Evolutionary conservation across 2,888 invertebrate species (phyloP), one percentile per base, ranked within the genome.

Genomic region (Eulithis prunata): DNA sequence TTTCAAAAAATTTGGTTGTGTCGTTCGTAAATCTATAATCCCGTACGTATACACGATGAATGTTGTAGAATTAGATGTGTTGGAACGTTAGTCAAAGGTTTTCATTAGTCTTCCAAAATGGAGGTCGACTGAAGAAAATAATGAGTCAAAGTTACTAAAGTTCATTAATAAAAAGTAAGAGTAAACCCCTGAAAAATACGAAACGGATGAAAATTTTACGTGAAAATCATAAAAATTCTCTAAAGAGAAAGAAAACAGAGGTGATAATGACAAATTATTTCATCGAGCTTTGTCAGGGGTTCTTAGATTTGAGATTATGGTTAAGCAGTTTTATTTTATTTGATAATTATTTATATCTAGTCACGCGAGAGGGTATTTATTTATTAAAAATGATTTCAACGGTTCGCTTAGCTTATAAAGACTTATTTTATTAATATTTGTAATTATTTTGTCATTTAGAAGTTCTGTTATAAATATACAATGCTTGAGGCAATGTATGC

Each of bases 51-150:
- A 86, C 85, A 86, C 83, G 76, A 76, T 83, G 85, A 77, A 74
- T 77, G 82, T 85, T 75, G 83, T 78, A 82, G 81, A 70, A 68
- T 49, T 77, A 75, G 76, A 76, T 76, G 75, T 77, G 80, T 75
- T 66, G 73, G 67, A 56, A 63, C 68, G 68, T 70, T 75, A 79
- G 70, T 71, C 62, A 45, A 57, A 71, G 67, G 70, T 78, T 78
- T 80, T 72, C 80, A 82, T 88, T 86, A 83, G 91, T 92, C 91
- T 92, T 92, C 91, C 91, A 91, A 75, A 62, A 78, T 75, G 88
- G 81, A 86, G 89, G 87, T 90, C 83, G 90, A 88, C 89, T 90
- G 88, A 87, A 79, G 72, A 75, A 57, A 73, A 73, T 72, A 65
- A 83, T 80, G 84, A 86, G 88, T 87, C 88, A 87, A 89, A 87